Evolutionary conservation across 2,797 vertebrate genomes (phyloP), one percentile per base, ranked within the genome.

Genomic region (Sphaeramia orbicularis): DNA sequence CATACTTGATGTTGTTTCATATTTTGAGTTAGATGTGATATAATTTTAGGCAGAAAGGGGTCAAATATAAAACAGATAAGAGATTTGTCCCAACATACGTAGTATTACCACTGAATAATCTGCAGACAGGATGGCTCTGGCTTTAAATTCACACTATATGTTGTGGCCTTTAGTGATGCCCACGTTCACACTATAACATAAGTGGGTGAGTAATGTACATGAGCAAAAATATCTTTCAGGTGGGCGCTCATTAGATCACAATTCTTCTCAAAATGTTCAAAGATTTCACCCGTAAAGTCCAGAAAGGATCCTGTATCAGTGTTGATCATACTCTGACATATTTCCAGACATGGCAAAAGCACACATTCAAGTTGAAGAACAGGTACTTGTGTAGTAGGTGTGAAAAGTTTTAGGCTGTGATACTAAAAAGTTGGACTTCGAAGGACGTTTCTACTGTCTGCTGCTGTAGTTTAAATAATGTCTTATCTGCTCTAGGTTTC

Each of bases 51-150:
- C n/a, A 44, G 18, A 49, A 43, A 53, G 10, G n/a, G 18, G 6
- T 41, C n/a, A 9, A 19, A 52, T 40, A 27, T 16, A 42, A 44
- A 19, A 4, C 1, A 14, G 44, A n/a, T n/a, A n/a, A 58, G 51
- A 27, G 27, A 51, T 65, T 16, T 66, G 14, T 36, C 41, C 13
- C 12, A 15, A 68, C 11, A 59, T 12, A 12, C 30, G 55, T 11
- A 12, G 37, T 47, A 50, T 2, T 14, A 4, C 55, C 57, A 59
- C 38, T 1, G 30, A 43, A 60, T 16, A 49, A 32, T 18, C 4
- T 36, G 8, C 1, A 16, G 55, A 50, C 15, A 10, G 10, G 59
- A 44, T 9, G 14, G 43, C 13, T 47, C 6, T 15, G 9, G 6
- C 30, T 56, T 15, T 35, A 44, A 65, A 47, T 53, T 11, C 35